Evolutionary conservation across 2,113 vertebrate species (phyloP).

Genomic region (Ahaetulla prasina): DNA sequence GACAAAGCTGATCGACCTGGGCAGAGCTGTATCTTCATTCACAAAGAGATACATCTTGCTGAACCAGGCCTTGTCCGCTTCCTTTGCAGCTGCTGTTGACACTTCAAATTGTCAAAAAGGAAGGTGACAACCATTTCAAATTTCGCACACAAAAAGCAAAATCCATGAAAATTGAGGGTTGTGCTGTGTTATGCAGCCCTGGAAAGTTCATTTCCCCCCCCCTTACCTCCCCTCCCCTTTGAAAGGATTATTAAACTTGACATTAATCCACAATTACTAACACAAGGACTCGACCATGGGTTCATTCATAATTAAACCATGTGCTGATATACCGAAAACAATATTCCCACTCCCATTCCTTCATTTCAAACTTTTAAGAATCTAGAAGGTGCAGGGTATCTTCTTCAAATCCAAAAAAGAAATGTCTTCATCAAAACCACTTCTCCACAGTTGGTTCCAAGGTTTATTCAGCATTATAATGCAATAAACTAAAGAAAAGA

Average conservation of each 20-base stretch:
- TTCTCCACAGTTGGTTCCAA: constrained; percentile 60
- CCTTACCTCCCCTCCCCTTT: constrained; percentile 21
- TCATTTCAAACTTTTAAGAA: constrained; percentile 64
- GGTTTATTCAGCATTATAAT: constrained; percentile 43
- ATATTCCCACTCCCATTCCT: constrained; percentile 55
- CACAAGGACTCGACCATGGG: constrained; percentile 58
- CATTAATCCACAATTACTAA: constrained; percentile 72
- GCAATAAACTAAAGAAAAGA: constrained; percentile 47
- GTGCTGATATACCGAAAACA: constrained; percentile 52
- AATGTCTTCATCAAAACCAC: constrained; percentile 61
- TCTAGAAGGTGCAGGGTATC: constrained; percentile 67
- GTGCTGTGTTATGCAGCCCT: constrained; percentile 53
- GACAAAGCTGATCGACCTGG: constrained; percentile 13
- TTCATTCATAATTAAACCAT: constrained; percentile 64
- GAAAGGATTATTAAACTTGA: constrained; percentile 63
- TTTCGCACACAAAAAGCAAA: constrained; percentile 66
- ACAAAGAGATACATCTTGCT: constrained; percentile 35
- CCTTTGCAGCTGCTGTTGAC: constrained; percentile 69
- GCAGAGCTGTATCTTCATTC: constrained; percentile 40
- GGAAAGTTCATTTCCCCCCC: constrained; percentile 40
- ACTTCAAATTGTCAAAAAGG: constrained; percentile 63
- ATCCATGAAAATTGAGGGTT: constrained; percentile 66
- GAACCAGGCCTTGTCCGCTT: constrained; percentile 34
- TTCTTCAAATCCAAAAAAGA: constrained; percentile 52
- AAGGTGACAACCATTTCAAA: constrained; percentile 71